These are phyloP conservation scores for Drosophila mimica DNA, from an alignment of 2,888 invertebrate genomes.

Conservation along the genomic window DNA sequence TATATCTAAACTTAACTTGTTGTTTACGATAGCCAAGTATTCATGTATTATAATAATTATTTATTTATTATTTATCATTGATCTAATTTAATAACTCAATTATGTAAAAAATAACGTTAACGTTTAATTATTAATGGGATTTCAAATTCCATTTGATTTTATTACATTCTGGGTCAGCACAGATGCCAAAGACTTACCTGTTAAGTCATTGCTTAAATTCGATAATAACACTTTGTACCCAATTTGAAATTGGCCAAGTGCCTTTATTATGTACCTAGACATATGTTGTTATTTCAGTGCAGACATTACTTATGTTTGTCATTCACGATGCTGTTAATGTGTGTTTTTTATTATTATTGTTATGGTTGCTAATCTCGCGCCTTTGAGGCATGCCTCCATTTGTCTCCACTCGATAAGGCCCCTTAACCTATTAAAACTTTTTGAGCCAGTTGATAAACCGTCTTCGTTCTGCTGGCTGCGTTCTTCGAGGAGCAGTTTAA, in stretches of 20 bases:
- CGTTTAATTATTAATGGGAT: background rate
- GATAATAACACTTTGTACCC: background rate
- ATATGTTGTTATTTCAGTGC: background rate
- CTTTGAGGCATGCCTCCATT: constrained; percentile 66
- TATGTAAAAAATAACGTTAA: background rate
- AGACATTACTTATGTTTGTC: constrained; percentile 6
- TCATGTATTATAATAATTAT: background rate
- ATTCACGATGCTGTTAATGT: constrained; percentile 10
- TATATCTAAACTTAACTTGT: background rate
- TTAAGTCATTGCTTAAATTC: background rate
- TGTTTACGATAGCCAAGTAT: background rate
- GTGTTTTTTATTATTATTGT: constrained; percentile 27
- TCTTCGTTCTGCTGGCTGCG: constrained; percentile 9
- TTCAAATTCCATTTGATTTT: background rate
- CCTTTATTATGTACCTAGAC: background rate
- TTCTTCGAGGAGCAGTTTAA: constrained; percentile 1
- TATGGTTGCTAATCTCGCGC: constrained; percentile 45
- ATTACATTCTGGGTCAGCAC: background rate
- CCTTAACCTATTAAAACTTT: constrained; percentile 75
- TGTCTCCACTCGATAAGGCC: constrained; percentile 65
- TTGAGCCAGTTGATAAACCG: constrained; percentile 34
- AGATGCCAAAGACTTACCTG: background rate
- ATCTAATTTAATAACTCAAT: background rate
- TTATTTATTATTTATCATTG: background rate
- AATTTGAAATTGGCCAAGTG: background rate